phyloP scores from a whole-genome alignment of 2,113 vertebrate species.

The Sander lucioperca region DNA sequence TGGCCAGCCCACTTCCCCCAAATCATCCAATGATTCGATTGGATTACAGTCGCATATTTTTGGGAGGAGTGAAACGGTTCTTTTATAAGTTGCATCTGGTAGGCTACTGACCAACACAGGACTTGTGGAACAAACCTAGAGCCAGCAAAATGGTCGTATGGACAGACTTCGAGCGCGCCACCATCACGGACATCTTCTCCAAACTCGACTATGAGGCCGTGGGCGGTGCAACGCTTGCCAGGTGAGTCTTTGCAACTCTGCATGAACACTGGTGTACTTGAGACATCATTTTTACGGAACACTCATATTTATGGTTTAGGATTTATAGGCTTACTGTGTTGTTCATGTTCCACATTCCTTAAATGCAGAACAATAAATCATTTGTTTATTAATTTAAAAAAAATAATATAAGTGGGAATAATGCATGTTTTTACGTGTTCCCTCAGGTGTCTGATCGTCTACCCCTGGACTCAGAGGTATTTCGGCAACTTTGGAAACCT shows the following conservation, averaged over 20 bases:
- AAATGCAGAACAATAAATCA: no score
- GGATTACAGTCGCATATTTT: background rate
- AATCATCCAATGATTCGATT: background rate
- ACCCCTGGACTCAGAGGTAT: slow-evolving; percentile 88
- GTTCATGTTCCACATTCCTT: no score
- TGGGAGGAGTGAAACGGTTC: slow-evolving; percentile 2
- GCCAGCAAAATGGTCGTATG: slow-evolving; percentile 76
- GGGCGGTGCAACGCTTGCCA: slow-evolving; percentile 54
- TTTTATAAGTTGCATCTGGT: slow-evolving; percentile 33
- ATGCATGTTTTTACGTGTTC: background rate
- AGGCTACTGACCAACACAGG: background rate
- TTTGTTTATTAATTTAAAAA: background rate
- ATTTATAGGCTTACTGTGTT: no score
- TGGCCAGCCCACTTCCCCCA: background rate
- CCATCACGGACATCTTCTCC: slow-evolving; percentile 69
- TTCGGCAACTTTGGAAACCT: slow-evolving; percentile 86
- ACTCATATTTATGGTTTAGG: background rate
- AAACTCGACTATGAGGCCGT: slow-evolving; percentile 57
- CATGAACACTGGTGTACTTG: no score
- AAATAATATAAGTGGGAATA: no score
- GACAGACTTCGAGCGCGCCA: slow-evolving; percentile 73
- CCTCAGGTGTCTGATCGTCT: slow-evolving; percentile 81
- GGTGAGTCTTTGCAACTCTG: slow-evolving; percentile 10
- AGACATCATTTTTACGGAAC: background rate
- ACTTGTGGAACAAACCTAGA: background rate